Evolutionary conservation across 1,140 invertebrate genomes (phyloP).

Genomic region (Aphelenchoides avenae): DNA sequence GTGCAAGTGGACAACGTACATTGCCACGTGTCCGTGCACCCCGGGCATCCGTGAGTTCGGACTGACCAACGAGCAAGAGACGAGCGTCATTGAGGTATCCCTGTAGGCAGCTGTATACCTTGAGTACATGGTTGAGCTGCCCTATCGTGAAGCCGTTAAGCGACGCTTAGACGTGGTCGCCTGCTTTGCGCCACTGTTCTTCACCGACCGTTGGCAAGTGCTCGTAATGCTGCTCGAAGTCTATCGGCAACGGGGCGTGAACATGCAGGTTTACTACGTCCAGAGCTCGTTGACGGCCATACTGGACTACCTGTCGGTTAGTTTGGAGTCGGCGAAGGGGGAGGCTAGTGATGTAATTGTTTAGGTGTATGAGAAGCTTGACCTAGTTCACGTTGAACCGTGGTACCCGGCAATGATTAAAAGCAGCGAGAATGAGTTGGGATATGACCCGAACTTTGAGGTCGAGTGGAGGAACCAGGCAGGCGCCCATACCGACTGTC

Average conservation of each 20-base stretch:
- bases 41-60: no score
- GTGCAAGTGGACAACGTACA: no score
- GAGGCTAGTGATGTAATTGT: no score
- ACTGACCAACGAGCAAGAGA: no score
- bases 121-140: no score
- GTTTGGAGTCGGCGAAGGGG: no score
- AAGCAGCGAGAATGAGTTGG: constrained; percentile 4
- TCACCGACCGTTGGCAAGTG: constrained; percentile 50
- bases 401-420: no score
- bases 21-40: no score
- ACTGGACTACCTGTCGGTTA: constrained; percentile 25
- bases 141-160: constrained; percentile 16
- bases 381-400: no score
- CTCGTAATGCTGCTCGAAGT: constrained; percentile 45
- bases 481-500: constrained; percentile 51
- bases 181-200: constrained; percentile 47
- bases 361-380: no score
- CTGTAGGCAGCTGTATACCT: no score
- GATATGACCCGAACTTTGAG: constrained; percentile 45
- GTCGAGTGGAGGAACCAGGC: constrained; percentile 51
- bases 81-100: no score
- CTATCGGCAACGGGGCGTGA: constrained; percentile 45
- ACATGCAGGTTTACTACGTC: constrained; percentile 49
- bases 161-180: constrained; percentile 25
- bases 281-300: constrained; percentile 46